Conservation (phyloP, 2,797 vertebrate species). For the Sebastolobus alascanus region DNA sequence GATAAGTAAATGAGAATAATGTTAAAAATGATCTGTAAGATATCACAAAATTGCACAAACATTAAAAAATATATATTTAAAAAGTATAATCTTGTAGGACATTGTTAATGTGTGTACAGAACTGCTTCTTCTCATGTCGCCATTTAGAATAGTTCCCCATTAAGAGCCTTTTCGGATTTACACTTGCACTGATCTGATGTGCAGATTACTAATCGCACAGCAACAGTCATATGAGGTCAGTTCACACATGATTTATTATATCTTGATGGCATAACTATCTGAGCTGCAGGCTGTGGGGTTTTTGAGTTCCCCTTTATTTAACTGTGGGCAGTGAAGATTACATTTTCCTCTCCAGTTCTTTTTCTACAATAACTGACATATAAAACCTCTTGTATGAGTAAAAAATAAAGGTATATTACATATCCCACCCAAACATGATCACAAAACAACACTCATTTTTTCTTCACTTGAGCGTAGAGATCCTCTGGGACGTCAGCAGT, state of each 20-base stretch:
- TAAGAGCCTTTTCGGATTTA: background rate
- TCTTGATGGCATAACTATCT: no score
- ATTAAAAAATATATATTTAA: background rate
- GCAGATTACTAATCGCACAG: background rate
- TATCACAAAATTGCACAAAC: background rate
- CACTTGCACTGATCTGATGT: background rate
- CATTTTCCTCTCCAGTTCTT: background rate
- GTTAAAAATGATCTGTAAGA: background rate
- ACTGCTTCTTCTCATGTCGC: background rate
- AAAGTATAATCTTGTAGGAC: background rate
- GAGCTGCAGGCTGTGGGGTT: background rate
- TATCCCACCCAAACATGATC: background rate
- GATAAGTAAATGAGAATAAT: background rate
- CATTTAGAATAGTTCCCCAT: background rate
- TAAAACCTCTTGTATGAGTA: background rate
- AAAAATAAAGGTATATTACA: background rate
- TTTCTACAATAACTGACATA: background rate
- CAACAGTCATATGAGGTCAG: background rate
- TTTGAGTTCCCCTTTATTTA: background rate
- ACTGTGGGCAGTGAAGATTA: background rate
- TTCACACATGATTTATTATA: background rate
- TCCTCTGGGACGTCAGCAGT: conserved; percentile 3
- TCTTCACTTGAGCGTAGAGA: conserved; percentile 46
- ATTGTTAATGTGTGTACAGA: background rate
- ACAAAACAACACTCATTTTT: background rate